Conservation (phyloP, 2,888 invertebrate species). For the Hemistola chrysoprasaria region DNA sequence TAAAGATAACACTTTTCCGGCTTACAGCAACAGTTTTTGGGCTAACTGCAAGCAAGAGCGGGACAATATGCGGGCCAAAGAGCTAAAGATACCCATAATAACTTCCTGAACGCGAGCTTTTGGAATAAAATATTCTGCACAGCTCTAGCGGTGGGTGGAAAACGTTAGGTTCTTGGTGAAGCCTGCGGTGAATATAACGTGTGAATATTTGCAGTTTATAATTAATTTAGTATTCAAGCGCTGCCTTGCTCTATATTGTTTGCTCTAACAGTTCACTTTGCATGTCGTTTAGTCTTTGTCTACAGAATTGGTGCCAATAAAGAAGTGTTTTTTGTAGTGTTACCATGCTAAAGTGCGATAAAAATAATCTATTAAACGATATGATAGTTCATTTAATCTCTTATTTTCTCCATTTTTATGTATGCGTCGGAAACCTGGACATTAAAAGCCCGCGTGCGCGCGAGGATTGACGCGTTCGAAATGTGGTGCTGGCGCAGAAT, state of each 20-base stretch:
- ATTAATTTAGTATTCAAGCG: slow-evolving; percentile 23
- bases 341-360: too few relatives aligned
- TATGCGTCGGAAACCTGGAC: too few relatives aligned
- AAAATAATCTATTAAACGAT: too few relatives aligned
- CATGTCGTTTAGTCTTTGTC: too few relatives aligned
- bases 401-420: too few relatives aligned
- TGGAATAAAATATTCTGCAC: slow-evolving; percentile 19
- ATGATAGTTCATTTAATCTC: too few relatives aligned
- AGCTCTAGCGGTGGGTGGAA: slow-evolving; percentile 8
- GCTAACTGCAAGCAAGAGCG: slow-evolving; percentile 4
- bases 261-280: too few relatives aligned
- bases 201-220: slow-evolving; percentile 21
- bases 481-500: too few relatives aligned
- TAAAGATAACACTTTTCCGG: slow-evolving; percentile 7
- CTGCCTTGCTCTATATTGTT: neutral
- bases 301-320: too few relatives aligned
- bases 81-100: slow-evolving; percentile 11
- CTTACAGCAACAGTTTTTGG: slow-evolving; percentile 4
- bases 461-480: too few relatives aligned
- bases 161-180: slow-evolving; percentile 15
- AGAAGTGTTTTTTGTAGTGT: too few relatives aligned
- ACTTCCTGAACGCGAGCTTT: slow-evolving; percentile 20
- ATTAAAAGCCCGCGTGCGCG: too few relatives aligned
- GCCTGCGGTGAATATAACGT: slow-evolving; percentile 12
- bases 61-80: slow-evolving; percentile 6